Evolutionary conservation across 2,888 invertebrate genomes (phyloP), one percentile per base, ranked within the genome.

Genomic region (Cetonia aurata): DNA sequence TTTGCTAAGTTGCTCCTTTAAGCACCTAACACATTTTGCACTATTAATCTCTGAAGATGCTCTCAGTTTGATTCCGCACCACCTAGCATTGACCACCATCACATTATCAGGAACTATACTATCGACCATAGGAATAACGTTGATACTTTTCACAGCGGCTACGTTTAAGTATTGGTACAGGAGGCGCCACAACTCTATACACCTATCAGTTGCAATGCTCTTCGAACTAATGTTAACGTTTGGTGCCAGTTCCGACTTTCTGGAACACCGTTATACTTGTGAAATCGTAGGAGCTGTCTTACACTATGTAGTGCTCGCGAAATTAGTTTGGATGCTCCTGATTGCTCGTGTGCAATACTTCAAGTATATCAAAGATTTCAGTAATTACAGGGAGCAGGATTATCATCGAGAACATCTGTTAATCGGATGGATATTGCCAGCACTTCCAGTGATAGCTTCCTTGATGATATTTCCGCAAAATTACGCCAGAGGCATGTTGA

Each of bases 261-360:
- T 53, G 9, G 8, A 15, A 12, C 13, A n/a, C 25, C n/a, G 17
- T 44, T 46, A 55, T 13, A 4, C 33, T 13, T 69, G 69, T 41
- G 31, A 9, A 31, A 25, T 37, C 6, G 31, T 69, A 12, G 69
- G 62, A 6, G 44, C 53, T 19, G 50, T 42, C 4, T 37, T 69
- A n/a, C 69, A 69, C 44, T 69, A 65, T 42, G 17, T 69, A 44
- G 55, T 69, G 12, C 25, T 69, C 15, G 62, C 59, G 9, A 69
- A 69, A 33, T 69, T 69, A 10, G 15, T 46, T 19, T 37, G 57
- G 19, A 69, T 69, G 69, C 25, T 69, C 9, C 10, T 56, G n/a
- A 62, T 69, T 13, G 69, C 55, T 1, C 19, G 25, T 0, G 19
- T 41, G 41, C 62, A 55, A 17, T 69, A 53, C 25, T n/a, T 44